A percentile compares a stretch with the other conserved stretches of the same genome.
These are phyloP conservation scores for Sinodicranocentrus sp. DNA, from an alignment of 2,888 invertebrate genomes.

Conservation along the genomic window DNA sequence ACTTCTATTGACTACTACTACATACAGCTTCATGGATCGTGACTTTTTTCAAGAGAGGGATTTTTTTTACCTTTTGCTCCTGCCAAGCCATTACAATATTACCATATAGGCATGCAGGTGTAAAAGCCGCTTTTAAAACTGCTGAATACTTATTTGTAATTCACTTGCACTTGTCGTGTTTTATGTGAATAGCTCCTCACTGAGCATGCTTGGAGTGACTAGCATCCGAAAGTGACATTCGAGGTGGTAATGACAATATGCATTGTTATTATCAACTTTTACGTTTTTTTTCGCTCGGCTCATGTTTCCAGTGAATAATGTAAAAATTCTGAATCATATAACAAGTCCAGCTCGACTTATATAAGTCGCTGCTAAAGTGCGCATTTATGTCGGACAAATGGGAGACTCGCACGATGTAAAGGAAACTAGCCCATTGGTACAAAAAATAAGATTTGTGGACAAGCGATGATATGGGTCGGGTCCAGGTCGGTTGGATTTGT, in stretches of 20 bases:
- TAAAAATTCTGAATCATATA: too few relatives aligned
- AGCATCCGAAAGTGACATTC: conserved; percentile 57
- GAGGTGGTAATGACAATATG: conserved; percentile 65
- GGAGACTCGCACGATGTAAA: neutral
- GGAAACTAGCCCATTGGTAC: conserved; percentile 24
- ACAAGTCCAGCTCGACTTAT: too few relatives aligned
- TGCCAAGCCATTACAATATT: conserved; percentile 53
- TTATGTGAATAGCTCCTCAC: conserved; percentile 24
- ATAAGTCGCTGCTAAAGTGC: neutral
- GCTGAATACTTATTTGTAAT: conserved; percentile 11
- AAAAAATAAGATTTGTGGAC: conserved; percentile 41
- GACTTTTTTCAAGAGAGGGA: conserved; percentile 50
- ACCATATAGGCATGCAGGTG: conserved; percentile 16
- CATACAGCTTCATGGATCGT: conserved; percentile 54
- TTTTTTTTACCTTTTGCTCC: conserved; percentile 56
- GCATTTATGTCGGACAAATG: conserved; percentile 17
- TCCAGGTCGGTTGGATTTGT: conserved; percentile 39
- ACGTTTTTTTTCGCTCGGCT: neutral
- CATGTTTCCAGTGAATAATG: conserved; percentile 25
- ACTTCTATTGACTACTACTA: neutral
- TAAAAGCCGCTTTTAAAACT: conserved; percentile 28
- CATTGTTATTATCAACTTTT: conserved; percentile 27
- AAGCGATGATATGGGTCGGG: conserved; percentile 39
- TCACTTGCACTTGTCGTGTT: neutral
- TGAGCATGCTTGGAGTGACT: conserved; percentile 28